These are phyloP conservation scores for Leistus spinibarbis DNA, from an alignment of 2,888 invertebrate species.

Conservation along the genomic window DNA sequence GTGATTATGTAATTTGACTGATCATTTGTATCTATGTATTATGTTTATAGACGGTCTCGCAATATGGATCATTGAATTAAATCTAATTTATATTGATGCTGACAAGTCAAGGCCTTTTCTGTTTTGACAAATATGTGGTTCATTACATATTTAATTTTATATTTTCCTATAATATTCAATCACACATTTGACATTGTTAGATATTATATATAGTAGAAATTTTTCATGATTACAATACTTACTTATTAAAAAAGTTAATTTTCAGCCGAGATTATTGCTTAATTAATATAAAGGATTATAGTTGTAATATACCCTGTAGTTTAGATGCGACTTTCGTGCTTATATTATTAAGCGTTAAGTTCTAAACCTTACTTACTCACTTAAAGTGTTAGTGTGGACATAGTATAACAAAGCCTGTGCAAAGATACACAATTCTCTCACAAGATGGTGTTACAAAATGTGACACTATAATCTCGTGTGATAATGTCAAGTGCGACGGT, in stretches of 20 bases:
- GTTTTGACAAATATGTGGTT: neutral
- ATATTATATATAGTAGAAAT: neutral
- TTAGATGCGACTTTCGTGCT: too few relatives aligned
- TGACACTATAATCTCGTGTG: neutral
- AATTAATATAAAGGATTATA: too few relatives aligned
- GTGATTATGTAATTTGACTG: slow-evolving; percentile 27
- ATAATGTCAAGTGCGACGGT: neutral
- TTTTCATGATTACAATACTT: too few relatives aligned
- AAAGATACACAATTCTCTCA: neutral
- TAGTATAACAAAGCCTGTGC: neutral
- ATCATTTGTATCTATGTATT: neutral
- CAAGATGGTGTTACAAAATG: neutral
- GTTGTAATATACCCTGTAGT: too few relatives aligned
- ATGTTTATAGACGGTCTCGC: neutral
- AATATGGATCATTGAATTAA: neutral
- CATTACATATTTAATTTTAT: neutral
- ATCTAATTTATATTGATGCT: neutral
- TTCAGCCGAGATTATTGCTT: too few relatives aligned
- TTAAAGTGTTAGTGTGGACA: too few relatives aligned
- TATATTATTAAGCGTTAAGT: too few relatives aligned
- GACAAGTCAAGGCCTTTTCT: neutral
- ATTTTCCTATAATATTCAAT: neutral
- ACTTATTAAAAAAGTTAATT: neutral
- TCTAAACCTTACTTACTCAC: too few relatives aligned
- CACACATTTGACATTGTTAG: neutral